Evolutionary conservation across 1,140 invertebrate species (phyloP).

Genomic region (Lanistes nyassanus): DNA sequence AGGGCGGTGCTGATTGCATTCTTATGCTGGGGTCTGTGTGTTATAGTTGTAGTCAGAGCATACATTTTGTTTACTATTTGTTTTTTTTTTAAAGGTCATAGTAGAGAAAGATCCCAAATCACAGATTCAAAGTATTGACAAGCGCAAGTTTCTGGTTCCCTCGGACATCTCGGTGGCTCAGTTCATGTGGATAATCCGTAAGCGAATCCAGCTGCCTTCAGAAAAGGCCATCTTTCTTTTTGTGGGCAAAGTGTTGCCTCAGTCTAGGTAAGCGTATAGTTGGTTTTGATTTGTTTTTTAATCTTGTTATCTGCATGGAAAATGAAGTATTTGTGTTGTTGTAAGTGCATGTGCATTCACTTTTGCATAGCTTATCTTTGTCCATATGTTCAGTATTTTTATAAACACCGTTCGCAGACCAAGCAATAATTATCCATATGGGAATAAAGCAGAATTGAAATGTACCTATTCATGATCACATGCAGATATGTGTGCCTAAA

Average conservation of each 20-base stretch:
- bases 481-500: too few relatives aligned
- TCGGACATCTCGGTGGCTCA: conserved; percentile 71
- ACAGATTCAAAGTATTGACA: conserved; percentile 68
- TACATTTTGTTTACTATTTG: conserved; percentile 8
- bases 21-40: too few relatives aligned
- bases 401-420: too few relatives aligned
- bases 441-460: too few relatives aligned
- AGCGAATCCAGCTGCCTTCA: conserved; percentile 67
- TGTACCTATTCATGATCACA: too few relatives aligned
- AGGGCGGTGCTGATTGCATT: too few relatives aligned
- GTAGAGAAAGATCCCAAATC: conserved; percentile 69
- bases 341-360: too few relatives aligned
- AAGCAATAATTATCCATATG: too few relatives aligned
- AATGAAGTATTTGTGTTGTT: conserved; percentile 9
- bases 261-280: conserved; percentile 64
- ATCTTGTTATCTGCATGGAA: background rate
- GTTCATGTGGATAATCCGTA: conserved; percentile 71
- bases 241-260: conserved; percentile 68
- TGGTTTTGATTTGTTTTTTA: background rate
- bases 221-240: conserved; percentile 71
- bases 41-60: too few relatives aligned
- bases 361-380: too few relatives aligned
- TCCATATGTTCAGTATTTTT: too few relatives aligned
- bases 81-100: conserved; percentile 62
- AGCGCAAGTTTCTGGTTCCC: conserved; percentile 70